Conservation (phyloP, 2,113 vertebrate species). For the Pachyramphus minor region DNA sequence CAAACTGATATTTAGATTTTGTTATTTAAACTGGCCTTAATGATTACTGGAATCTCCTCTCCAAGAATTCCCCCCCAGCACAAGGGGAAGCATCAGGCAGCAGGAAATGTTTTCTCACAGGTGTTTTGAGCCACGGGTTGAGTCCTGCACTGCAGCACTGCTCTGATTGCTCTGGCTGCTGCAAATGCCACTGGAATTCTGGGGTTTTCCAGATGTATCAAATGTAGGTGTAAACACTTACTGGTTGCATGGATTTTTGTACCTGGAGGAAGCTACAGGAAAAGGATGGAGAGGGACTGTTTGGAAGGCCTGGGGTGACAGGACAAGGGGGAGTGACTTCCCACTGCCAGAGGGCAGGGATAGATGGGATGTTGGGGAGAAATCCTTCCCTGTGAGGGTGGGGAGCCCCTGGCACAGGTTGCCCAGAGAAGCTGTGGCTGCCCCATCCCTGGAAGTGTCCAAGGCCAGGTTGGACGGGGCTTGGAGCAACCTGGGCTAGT, state of each 20-base stretch:
- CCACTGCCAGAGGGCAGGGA: background rate
- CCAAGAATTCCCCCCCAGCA: background rate
- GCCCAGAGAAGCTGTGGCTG: background rate
- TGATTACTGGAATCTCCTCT: background rate
- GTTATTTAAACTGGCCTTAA: background rate
- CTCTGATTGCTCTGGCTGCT: background rate
- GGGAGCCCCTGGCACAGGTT: background rate
- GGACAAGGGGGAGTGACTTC: no score
- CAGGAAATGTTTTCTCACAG: background rate
- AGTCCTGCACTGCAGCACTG: background rate
- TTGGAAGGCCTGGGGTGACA: background rate
- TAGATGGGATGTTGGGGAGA: background rate
- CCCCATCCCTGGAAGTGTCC: background rate
- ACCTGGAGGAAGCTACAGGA: background rate
- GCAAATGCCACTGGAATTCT: background rate
- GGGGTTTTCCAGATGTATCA: background rate
- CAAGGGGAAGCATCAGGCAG: background rate
- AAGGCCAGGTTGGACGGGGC: background rate
- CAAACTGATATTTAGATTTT: background rate
- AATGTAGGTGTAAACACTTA: background rate
- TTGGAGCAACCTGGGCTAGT: background rate
- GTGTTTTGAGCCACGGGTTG: background rate
- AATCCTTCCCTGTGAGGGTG: background rate
- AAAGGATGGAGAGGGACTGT: background rate
- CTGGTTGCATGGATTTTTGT: background rate